Evolutionary conservation across 2,888 invertebrate genomes (phyloP).

Genomic region (Actias luna): DNA sequence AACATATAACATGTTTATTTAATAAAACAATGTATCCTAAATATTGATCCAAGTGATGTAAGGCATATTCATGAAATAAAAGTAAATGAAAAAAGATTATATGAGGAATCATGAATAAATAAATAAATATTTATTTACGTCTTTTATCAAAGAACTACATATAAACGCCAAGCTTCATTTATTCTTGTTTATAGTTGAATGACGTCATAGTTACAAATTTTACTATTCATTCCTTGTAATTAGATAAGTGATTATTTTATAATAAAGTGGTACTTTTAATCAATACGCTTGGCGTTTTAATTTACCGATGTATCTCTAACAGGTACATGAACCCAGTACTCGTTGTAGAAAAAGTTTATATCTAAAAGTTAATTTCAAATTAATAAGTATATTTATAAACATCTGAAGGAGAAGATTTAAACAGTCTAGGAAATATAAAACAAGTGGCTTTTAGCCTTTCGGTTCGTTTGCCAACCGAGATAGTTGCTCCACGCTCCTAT

Average conservation of each 20-base stretch:
- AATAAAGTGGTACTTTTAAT: neutral
- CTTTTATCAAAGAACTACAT: slow-evolving; percentile 1
- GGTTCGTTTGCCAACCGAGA: neutral
- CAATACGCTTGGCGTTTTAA: neutral
- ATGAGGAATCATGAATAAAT: neutral
- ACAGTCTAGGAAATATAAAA: neutral
- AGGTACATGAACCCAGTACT: neutral
- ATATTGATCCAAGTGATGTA: neutral
- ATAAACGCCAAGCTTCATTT: neutral
- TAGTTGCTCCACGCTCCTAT: neutral
- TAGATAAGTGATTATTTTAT: neutral
- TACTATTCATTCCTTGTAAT: neutral
- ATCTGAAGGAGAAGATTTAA: neutral
- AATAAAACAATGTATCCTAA: neutral
- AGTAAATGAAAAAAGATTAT: neutral
- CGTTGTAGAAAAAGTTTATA: neutral
- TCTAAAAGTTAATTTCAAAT: neutral
- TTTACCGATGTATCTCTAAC: neutral
- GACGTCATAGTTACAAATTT: neutral
- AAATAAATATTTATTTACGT: neutral
- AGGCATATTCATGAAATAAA: neutral
- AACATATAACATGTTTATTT: neutral
- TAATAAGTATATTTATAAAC: neutral
- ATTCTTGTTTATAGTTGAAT: neutral
- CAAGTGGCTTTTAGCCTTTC: neutral